phyloP scores from a whole-genome alignment of 1,140 invertebrate species.

The Zaprionus kolodkinae region DNA sequence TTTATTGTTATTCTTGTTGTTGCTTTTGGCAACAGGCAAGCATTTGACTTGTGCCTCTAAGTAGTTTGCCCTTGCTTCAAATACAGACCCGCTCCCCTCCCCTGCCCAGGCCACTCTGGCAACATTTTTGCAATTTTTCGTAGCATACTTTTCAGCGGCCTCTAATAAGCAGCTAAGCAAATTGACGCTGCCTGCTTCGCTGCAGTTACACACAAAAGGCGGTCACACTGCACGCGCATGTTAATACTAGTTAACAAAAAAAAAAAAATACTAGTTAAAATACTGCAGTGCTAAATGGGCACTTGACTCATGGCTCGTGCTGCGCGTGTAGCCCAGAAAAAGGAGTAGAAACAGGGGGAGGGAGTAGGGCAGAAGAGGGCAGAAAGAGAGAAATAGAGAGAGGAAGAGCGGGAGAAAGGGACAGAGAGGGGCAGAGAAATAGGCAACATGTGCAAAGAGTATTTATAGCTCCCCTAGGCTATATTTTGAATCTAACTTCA shows the following conservation, averaged over 20 bases:
- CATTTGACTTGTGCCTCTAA: slow-evolving; percentile 47
- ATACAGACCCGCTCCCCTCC: too few relatives aligned
- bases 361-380: too few relatives aligned
- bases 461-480: background rate
- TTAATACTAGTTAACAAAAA: slow-evolving; percentile 30
- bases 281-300: background rate
- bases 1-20: slow-evolving; percentile 18
- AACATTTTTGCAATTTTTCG: slow-evolving; percentile 13
- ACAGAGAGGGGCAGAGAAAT: background rate
- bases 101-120: slow-evolving; percentile 17
- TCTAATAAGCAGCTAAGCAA: slow-evolving; percentile 39
- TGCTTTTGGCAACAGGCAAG: slow-evolving; percentile 48
- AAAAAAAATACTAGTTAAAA: background rate
- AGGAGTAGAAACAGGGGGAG: background rate
- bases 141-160: slow-evolving; percentile 45
- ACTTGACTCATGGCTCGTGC: too few relatives aligned
- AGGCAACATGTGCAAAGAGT: background rate
- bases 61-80: slow-evolving; percentile 20
- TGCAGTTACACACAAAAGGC: slow-evolving; percentile 46
- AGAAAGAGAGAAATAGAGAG: too few relatives aligned
- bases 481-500: background rate
- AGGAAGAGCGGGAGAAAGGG: too few relatives aligned
- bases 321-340: background rate
- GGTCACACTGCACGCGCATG: slow-evolving; percentile 40
- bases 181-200: slow-evolving; percentile 4